phyloP scores from a whole-genome alignment of 2,113 vertebrate genomes.

The Galbula dea region DNA sequence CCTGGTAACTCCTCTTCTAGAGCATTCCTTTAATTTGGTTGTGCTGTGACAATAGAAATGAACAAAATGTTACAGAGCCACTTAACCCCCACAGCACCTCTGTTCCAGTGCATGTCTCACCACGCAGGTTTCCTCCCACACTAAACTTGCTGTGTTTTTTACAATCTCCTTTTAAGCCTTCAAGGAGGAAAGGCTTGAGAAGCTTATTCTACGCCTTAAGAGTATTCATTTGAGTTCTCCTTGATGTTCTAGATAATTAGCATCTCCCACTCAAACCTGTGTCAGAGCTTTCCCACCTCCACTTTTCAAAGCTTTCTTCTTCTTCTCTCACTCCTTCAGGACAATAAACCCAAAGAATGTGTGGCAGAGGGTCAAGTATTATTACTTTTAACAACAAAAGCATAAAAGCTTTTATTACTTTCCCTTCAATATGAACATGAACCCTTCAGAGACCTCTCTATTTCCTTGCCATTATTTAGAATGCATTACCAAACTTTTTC shows the following conservation, averaged over 20 bases:
- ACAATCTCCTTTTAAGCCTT: background rate
- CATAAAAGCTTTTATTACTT: background rate
- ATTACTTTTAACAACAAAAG: background rate
- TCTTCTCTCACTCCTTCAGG: background rate
- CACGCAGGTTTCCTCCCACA: background rate
- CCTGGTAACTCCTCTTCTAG: background rate
- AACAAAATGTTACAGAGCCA: background rate
- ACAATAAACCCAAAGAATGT: background rate
- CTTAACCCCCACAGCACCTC: background rate
- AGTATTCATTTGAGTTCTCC: background rate
- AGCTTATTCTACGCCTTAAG: background rate
- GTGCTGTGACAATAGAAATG: background rate
- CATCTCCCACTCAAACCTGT: background rate
- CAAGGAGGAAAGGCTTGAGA: background rate
- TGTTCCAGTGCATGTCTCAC: too few species aligned
- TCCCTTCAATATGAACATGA: background rate
- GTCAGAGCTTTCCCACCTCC: background rate
- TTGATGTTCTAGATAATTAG: background rate
- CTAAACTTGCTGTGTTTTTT: background rate
- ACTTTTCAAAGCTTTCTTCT: background rate
- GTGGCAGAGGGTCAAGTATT: accelerated
- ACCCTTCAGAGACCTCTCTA: background rate
- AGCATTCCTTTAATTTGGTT: background rate
- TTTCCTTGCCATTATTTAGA: background rate
- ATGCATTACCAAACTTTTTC: background rate